phyloP scores from a whole-genome alignment of 2,113 vertebrate genomes.

The Ceratotherium simum region DNA sequence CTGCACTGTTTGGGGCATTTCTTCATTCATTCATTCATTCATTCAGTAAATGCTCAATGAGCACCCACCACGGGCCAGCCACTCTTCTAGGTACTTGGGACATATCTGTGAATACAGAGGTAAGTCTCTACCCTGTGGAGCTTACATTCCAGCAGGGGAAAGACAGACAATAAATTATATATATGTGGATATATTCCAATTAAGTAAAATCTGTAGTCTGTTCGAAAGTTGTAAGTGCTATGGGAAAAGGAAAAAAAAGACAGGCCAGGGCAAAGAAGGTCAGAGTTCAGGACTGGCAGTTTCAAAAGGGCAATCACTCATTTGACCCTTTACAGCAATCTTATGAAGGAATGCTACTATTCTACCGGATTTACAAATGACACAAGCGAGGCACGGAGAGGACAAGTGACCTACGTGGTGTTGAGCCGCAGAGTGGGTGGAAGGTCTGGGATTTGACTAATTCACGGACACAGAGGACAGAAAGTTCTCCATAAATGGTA shows the following conservation, averaged over 20 bases:
- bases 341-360: background rate
- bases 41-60: background rate
- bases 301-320: background rate
- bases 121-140: background rate
- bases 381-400: background rate
- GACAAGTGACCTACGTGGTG: accelerated
- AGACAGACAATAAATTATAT: background rate
- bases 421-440: background rate
- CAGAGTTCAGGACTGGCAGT: background rate
- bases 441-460: background rate
- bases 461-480: accelerated
- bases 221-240: background rate
- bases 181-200: background rate
- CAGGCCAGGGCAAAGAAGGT: background rate
- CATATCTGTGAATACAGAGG: background rate
- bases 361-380: background rate
- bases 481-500: background rate
- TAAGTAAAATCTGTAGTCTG: background rate
- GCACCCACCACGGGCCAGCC: background rate
- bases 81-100: background rate
- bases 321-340: background rate
- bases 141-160: background rate
- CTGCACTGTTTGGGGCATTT: background rate
- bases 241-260: background rate
- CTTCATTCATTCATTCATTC: background rate